Base-by-base conservation (phyloP, 2,113 vertebrate species). In the Dasypus novemcinctus region DNA sequence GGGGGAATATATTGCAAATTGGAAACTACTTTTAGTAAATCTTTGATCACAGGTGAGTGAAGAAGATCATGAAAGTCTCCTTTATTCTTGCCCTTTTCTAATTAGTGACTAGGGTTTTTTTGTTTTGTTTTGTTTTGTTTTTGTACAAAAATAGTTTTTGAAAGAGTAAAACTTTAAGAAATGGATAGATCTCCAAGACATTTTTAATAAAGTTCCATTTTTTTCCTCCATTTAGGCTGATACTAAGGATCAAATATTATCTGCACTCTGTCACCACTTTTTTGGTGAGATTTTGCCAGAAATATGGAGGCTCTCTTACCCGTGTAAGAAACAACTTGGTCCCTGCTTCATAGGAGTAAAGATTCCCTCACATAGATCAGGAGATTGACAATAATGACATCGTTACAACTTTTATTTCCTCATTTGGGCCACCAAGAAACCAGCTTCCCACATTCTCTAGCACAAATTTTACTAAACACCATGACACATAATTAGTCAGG, bases 81-180 rank as follows among this genome's bases (percentile, higher is more conserved):
- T 96, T 84, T 87, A 63, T 52, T 75, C 1, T 87, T 87, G 80
- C 57, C 61, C 6, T 46, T 33, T 87, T 64, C 85, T 93, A 18
- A 54, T 78, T 46, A 36, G 91, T 18, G 87, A 76, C 46, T 84
- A 91, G 18, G 10, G n/a, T n/a, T n/a, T n/a, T n/a, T n/a, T n/a
- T n/a, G n/a, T n/a, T n/a, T n/a, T n/a, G n/a, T n/a, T n/a, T 72
- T 96, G 4, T 54, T 90, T 93, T 92, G 41, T 87, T 91, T 90
- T 80, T 9, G 9, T 9, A 46, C 5, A 46, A 46, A 80, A 68
- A 75, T 76, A 91, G 23, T 76, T 43, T 91, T 20, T 68, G 21
- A 90, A 86, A 81, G n/a, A 57, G 38, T 91, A 43, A 95, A 75
- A 85, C 27, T 43, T 83, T 52, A 80, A 57, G 21, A 57, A 57